Percentiles rank a stretch among this genome's conserved stretches.
These are phyloP conservation scores for Oreochromis aureus DNA, from an alignment of 2,113 vertebrate species.

Conservation along the genomic window DNA sequence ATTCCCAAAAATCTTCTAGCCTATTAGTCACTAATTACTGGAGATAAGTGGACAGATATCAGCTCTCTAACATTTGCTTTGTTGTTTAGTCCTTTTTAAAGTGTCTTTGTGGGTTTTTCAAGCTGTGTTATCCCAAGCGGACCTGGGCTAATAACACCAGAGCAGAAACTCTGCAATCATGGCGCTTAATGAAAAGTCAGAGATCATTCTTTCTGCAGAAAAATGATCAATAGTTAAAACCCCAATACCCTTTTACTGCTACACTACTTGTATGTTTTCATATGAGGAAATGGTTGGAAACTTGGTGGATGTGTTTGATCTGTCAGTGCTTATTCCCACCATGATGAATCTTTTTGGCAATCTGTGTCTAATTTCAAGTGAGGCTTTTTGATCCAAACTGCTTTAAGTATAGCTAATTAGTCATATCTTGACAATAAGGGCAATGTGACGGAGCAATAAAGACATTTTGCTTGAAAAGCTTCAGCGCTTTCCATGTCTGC, in stretches of 20 bases:
- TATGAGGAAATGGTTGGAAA: not conserved
- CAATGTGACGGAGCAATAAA: not conserved
- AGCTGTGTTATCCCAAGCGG: accelerated
- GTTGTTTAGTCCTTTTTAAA: not conserved
- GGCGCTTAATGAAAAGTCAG: accelerated
- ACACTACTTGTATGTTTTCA: not conserved
- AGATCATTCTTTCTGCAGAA: not conserved
- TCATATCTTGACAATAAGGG: slow-evolving; percentile 1
- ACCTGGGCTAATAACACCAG: not conserved
- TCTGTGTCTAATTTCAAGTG: not conserved
- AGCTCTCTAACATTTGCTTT: not conserved
- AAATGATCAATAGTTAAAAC: not conserved
- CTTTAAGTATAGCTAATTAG: not conserved
- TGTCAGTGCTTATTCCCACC: not conserved
- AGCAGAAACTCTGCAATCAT: not conserved
- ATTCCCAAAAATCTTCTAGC: not conserved
- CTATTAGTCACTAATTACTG: not conserved
- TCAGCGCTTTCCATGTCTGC: not conserved
- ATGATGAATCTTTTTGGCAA: not conserved
- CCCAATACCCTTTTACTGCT: not conserved
- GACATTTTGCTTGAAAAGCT: not conserved
- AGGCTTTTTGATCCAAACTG: slow-evolving; percentile 4
- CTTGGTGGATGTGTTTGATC: not conserved
- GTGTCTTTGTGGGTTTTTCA: not conserved
- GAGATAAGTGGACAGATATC: not conserved